Evolutionary conservation across 2,113 vertebrate species (phyloP), one percentile per base, ranked within the genome.

Genomic region (Hippolais icterina): DNA sequence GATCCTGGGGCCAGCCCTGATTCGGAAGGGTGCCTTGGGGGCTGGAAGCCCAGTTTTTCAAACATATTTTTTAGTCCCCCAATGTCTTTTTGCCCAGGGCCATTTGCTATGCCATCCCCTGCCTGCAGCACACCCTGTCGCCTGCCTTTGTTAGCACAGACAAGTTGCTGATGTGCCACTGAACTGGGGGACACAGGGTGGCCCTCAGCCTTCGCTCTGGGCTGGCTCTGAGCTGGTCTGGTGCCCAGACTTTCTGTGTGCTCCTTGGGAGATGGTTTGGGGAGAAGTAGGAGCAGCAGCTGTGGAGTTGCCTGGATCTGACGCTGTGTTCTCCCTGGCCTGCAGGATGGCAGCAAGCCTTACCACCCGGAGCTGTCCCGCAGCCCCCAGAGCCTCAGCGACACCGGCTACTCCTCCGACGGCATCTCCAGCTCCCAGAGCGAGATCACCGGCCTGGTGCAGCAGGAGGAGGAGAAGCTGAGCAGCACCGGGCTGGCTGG

Each of bases 361-460:
- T 99, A 99, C 94, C 98, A 98, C 86, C 99, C 99, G 2, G 99
- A 99, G 94, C 97, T 99, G 88, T 99, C 99, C 64, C 99, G 99
- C 85, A 98, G 98, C 74, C 98, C 98, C 29, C 98, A 99, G 93
- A 99, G 99, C 97, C 98, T 99, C 97, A 99, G 99, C 6, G 99
- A 99, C 97, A 99, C 99, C 2, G 99, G 99, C 90, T 99, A 99
- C 87, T 99, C 99, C 69, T 99, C 99, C 0, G 99, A 99, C 9
- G 99, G 99, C 59, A 98, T 99, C 95, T 99, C 99, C 47, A 99
- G 99, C 97, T 99, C 99, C 7, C 99, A 99, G 93, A 99, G 99
- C 15, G 99, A 99, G 97, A 99, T 99, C 95, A 99, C 98, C 4
- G 99, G 99, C 29, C 97, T 98, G 46, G 99, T 99, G 81, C 98